Evolutionary conservation across 1,140 invertebrate species (phyloP), one percentile per base, ranked within the genome.

Genomic region (Pinna nobilis): DNA sequence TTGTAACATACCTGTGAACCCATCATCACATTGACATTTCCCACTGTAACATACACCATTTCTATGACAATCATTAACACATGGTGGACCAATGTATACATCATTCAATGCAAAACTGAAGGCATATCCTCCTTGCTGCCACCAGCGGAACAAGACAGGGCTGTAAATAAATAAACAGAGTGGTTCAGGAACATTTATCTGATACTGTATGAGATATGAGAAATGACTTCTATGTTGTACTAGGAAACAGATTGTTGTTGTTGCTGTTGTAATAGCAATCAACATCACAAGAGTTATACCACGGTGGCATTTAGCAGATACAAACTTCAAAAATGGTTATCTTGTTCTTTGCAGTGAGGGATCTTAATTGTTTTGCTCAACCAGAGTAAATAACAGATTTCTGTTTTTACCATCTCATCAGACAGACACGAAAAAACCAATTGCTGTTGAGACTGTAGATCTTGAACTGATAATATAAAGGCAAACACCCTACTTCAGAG

Each of bases 41-140:
- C 72, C 78, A 9, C 66, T 20, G 25, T 75, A 60, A 72, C 87
- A 88, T 3, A 82, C 60, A 6, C 90, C 90, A 77, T 88, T 83
- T 33, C 88, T 84, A 61, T 87, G 83, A 79, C 90, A 91, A 49
- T 88, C 82, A 4, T 90, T 82, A 13, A 82, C 75, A 78, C 90
- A 91, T 7, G 88, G 84, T 4, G 84, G 87, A 2, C 90, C 90
- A 15, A 90, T 88, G 69, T 90, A 90, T 23, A 91, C 77, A 79
- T 90, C 86, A 80, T 89, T 89, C 13, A 91, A 64, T 11, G 88
- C 83, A 81, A 88, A 88, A 67, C 82, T 86, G 51, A 80, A 79
- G 9, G 78, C 67, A 64, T 82, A 81, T 23, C 82, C 87, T 18
- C 87, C 86, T 35, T 77, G 78, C 72, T 88, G 87, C 81, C 80